A percentile compares a stretch with the other conserved stretches of the same genome.
phyloP scores from a whole-genome alignment of 2,113 vertebrate species.

The Numida meleagris region DNA sequence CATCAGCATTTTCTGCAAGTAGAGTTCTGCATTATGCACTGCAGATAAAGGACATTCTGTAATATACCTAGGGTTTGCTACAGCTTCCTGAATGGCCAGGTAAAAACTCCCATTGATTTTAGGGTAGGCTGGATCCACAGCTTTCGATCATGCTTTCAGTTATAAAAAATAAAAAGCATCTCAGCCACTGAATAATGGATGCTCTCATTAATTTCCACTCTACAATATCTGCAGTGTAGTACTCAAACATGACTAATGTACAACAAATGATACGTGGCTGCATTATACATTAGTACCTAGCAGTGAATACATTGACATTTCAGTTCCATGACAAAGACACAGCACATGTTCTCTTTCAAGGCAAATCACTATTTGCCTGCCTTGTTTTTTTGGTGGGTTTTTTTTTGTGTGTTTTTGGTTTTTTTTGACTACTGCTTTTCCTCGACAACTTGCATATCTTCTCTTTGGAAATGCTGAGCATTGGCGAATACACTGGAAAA shows the following conservation, averaged over 20 bases:
- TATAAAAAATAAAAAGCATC: not conserved
- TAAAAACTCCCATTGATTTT: conserved; percentile 23
- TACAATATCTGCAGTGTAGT: conserved; percentile 14
- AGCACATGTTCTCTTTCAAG: conserved; percentile 19
- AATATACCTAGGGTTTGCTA: not conserved
- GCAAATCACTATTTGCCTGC: not conserved
- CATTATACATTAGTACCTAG: conserved; percentile 32
- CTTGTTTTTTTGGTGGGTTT: not conserved
- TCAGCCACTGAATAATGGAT: conserved; percentile 49
- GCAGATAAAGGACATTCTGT: not conserved
- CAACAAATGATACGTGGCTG: not conserved
- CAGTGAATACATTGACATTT: conserved; percentile 54
- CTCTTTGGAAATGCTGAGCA: not conserved
- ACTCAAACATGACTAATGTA: conserved; percentile 51
- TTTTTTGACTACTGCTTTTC: conserved; percentile 9
- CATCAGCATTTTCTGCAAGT: not conserved
- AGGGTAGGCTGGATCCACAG: not conserved
- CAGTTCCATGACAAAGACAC: conserved; percentile 6
- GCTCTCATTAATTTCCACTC: conserved; percentile 43
- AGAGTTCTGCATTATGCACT: not conserved
- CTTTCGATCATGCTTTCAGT: not conserved
- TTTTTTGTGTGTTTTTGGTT: not conserved
- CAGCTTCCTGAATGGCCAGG: not conserved
- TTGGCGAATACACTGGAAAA: not conserved
- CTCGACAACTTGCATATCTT: not conserved